Evolutionary conservation across 2,888 invertebrate genomes (phyloP).

Genomic region (Latrodectus hesperus): DNA sequence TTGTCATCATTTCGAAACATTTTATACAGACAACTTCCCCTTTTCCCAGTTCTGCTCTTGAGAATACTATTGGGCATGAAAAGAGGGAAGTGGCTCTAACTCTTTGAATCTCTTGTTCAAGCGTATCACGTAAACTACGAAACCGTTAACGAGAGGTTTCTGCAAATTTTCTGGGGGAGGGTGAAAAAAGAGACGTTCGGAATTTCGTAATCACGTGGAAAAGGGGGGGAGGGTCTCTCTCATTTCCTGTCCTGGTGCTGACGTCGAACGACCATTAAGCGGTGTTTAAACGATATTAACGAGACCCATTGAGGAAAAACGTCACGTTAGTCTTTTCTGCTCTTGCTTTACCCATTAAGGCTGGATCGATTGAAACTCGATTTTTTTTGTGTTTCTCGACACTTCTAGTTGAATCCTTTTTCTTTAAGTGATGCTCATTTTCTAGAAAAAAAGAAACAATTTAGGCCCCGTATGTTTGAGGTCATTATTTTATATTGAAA

Average conservation of each 20-base stretch:
- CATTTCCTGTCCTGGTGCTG: conserved; percentile 30
- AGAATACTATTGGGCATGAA: too few species aligned
- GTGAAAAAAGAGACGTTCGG: conserved; percentile 1
- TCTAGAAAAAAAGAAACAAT: too few species aligned
- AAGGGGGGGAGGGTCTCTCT: conserved; percentile 1
- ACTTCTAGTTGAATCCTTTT: too few species aligned
- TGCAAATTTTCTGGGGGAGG: background rate
- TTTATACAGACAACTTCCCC: too few species aligned
- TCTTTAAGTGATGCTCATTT: too few species aligned
- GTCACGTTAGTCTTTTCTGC: conserved; percentile 25
- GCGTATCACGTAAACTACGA: background rate
- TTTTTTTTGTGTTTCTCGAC: background rate
- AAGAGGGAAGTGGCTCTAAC: too few species aligned
- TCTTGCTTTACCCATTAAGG: conserved; percentile 22
- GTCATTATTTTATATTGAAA: too few species aligned
- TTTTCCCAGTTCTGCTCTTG: too few species aligned
- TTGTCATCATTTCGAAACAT: too few species aligned
- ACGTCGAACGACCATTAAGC: conserved; percentile 40
- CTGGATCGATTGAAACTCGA: conserved; percentile 22
- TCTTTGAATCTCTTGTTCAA: too few species aligned
- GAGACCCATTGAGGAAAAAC: conserved; percentile 45
- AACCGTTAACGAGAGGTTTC: background rate
- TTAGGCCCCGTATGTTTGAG: too few species aligned
- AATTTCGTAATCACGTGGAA: conserved; percentile 47
- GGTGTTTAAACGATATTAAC: conserved; percentile 49